A percentile compares a stretch with the other conserved stretches of the same genome.
These are phyloP conservation scores for Coluber constrictor DNA, from an alignment of 2,797 vertebrate species.

Conservation along the genomic window DNA sequence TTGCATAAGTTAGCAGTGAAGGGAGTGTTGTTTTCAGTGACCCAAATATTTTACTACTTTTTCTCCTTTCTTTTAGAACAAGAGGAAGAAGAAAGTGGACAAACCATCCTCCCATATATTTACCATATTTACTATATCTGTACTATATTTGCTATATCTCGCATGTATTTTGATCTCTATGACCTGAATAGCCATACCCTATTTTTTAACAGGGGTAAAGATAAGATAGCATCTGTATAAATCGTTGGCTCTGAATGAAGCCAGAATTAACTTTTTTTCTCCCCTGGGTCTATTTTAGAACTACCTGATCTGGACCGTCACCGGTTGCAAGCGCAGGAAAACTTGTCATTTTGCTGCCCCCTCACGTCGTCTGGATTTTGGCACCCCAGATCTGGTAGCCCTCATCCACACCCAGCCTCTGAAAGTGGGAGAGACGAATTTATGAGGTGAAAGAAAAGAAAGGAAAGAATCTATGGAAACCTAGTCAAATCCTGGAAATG, in stretches of 20 bases:
- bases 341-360: background rate
- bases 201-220: background rate
- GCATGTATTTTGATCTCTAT: background rate
- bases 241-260: background rate
- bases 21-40: background rate
- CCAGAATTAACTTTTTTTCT: background rate
- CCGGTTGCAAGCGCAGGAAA: background rate
- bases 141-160: background rate
- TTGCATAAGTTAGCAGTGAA: background rate
- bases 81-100: background rate
- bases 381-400: background rate
- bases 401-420: background rate
- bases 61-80: background rate
- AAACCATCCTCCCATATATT: background rate
- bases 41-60: background rate
- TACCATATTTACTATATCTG: background rate
- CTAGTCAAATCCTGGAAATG: slow-evolving; percentile 13
- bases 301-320: background rate
- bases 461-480: background rate
- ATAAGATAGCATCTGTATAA: background rate
- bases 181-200: background rate
- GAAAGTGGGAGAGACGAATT: background rate
- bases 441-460: background rate
- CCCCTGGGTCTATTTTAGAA: background rate
- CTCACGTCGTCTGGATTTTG: background rate